Evolutionary conservation across 2,888 invertebrate species (phyloP).

Genomic region (Ormyrus pomaceus): DNA sequence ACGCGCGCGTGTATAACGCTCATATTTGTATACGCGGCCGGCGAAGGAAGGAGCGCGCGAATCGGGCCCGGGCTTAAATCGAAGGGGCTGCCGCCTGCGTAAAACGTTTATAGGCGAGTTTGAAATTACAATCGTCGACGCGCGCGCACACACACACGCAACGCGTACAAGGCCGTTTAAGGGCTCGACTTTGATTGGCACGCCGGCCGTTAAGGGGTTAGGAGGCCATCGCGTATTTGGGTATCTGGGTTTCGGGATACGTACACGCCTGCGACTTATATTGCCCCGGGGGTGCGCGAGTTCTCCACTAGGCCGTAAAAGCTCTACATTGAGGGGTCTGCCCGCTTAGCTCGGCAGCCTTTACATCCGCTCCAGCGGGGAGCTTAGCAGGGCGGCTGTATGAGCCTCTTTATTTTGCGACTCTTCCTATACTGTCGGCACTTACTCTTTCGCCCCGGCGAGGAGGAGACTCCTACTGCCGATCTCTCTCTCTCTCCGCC

Average conservation of each 20-base stretch:
- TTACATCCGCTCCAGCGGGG: no score
- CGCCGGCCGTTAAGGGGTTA: constrained; percentile 57
- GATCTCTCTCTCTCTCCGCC: no score
- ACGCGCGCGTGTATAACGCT: neutral
- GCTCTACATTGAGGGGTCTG: neutral
- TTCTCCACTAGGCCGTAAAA: constrained; percentile 23
- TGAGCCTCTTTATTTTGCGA: constrained; percentile 5
- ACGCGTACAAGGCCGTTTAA: constrained; percentile 20
- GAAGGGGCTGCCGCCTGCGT: constrained; percentile 11
- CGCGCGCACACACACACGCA: neutral
- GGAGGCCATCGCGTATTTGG: constrained; percentile 58
- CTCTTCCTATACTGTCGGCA: no score
- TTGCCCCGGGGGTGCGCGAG: neutral
- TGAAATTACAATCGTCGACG: constrained; percentile 11
- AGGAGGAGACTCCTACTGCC: no score
- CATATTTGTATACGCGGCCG: neutral
- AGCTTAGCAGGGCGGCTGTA: no score
- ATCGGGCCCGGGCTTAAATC: constrained; percentile 1
- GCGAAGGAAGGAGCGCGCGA: neutral
- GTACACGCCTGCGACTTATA: neutral
- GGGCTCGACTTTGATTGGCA: constrained; percentile 54
- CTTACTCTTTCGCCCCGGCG: no score
- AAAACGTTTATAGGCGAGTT: neutral
- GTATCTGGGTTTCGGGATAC: constrained; percentile 56
- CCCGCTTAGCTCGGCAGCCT: no score